Conservation (phyloP, 2,888 invertebrate genomes). For the Syritta pipiens region DNA sequence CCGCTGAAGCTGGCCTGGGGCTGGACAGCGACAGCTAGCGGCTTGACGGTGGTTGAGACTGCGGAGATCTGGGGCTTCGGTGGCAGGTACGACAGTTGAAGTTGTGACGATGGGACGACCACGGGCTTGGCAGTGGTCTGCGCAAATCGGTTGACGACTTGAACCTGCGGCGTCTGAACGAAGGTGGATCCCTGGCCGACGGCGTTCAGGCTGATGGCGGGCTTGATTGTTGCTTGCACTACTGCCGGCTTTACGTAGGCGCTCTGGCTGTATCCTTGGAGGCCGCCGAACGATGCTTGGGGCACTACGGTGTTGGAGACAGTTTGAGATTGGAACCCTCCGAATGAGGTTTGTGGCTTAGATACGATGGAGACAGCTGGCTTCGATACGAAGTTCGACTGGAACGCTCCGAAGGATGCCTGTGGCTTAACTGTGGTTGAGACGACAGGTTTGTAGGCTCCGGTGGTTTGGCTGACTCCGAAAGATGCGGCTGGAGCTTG, state of each 20-base stretch:
- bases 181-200: too few relatives aligned
- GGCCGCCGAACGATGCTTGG: too few relatives aligned
- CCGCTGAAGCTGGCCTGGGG: not conserved
- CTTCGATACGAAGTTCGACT: not conserved
- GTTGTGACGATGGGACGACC: not conserved
- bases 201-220: too few relatives aligned
- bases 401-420: not conserved
- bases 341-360: not conserved
- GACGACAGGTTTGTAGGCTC: not conserved
- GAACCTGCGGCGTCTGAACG: too few relatives aligned
- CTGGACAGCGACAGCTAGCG: not conserved
- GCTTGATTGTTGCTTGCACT: too few relatives aligned
- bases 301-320: too few relatives aligned
- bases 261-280: too few relatives aligned
- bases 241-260: too few relatives aligned
- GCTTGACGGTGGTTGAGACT: not conserved
- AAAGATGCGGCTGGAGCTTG: not conserved
- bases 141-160: not conserved
- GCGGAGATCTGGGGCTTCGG: conserved; percentile 1
- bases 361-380: not conserved
- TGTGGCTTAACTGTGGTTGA: not conserved
- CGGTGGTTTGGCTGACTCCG: not conserved
- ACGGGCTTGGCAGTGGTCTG: not conserved
- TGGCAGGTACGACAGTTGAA: not conserved
- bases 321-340: not conserved